Evolutionary conservation across 2,888 invertebrate species (phyloP).

Genomic region (Pterostichus madidus): DNA sequence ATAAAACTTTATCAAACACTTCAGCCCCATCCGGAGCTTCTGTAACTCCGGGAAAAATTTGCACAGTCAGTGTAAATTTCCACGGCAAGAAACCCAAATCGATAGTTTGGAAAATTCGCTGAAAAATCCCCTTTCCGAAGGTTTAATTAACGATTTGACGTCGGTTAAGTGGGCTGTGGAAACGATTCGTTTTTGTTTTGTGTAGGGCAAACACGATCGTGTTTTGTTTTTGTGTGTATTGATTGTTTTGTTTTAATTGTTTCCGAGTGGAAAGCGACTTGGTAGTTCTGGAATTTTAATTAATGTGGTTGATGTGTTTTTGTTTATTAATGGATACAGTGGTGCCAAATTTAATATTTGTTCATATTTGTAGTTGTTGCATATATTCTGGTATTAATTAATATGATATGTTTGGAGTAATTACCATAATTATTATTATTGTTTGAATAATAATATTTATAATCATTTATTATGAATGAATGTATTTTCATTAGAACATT

Average conservation of each 20-base stretch:
- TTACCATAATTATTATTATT: slow-evolving; percentile 17
- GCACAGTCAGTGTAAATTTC: slow-evolving; percentile 13
- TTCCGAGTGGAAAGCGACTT: slow-evolving; percentile 42
- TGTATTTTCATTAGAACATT: slow-evolving; percentile 20
- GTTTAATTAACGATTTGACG: slow-evolving; percentile 51
- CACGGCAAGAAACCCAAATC: slow-evolving; percentile 5
- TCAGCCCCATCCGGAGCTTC: not conserved
- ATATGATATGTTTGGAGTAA: slow-evolving; percentile 1
- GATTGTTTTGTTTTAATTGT: slow-evolving; percentile 55
- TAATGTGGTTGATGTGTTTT: slow-evolving; percentile 36
- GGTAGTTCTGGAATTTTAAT: slow-evolving; percentile 43
- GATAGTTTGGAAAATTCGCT: not conserved
- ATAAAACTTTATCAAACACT: not conserved
- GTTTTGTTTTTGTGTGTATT: slow-evolving; percentile 45
- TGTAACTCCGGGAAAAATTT: too few species aligned
- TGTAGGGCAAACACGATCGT: slow-evolving; percentile 2
- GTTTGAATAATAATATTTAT: slow-evolving; percentile 31
- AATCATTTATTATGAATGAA: slow-evolving; percentile 4
- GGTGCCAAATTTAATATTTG: slow-evolving; percentile 16
- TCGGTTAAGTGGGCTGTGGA: slow-evolving; percentile 31
- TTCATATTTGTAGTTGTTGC: slow-evolving; percentile 17
- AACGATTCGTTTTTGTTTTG: slow-evolving; percentile 44
- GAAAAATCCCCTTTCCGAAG: slow-evolving; percentile 27
- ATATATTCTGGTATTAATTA: too few species aligned
- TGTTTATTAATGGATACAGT: slow-evolving; percentile 16